Evolutionary conservation across 1,140 invertebrate species (phyloP).

Genomic region (Monomorium pharaonis): DNA sequence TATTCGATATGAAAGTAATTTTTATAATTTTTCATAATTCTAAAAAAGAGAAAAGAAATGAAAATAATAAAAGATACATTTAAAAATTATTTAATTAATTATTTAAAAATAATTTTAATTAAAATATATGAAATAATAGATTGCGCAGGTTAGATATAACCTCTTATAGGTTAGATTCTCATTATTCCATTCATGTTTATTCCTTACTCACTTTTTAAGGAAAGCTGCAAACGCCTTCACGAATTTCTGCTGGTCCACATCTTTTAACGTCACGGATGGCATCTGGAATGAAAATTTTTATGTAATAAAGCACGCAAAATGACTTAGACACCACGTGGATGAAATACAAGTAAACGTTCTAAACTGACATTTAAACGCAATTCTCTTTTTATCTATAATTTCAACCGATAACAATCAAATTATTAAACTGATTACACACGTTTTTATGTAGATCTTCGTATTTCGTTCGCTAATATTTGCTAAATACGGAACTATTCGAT

Average conservation of each 20-base stretch:
- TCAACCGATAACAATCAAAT: background rate
- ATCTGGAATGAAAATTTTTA: constrained; percentile 87
- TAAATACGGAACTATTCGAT: background rate
- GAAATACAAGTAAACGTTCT: background rate
- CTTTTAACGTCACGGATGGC: constrained; percentile 96
- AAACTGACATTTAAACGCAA: background rate
- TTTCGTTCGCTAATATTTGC: background rate
- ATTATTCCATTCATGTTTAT: background rate
- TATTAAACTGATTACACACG: background rate
- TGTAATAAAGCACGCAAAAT: constrained; percentile 16
- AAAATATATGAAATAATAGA: background rate
- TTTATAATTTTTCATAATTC: background rate
- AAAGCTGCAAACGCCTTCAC: constrained; percentile 97
- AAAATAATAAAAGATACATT: background rate
- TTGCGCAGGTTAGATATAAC: background rate
- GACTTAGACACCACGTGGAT: constrained; percentile 32
- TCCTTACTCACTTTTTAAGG: constrained; percentile 96
- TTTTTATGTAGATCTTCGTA: constrained; percentile 1
- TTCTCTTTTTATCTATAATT: background rate
- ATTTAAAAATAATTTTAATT: background rate
- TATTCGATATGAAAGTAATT: background rate
- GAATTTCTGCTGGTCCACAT: constrained; percentile 99
- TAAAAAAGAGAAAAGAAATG: background rate
- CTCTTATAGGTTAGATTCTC: constrained; percentile 38
- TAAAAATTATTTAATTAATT: no score